A percentile compares a stretch with the other conserved stretches of the same genome.
These are phyloP conservation scores for Physella acuta DNA, from an alignment of 1,140 invertebrate genomes.

Conservation along the genomic window DNA sequence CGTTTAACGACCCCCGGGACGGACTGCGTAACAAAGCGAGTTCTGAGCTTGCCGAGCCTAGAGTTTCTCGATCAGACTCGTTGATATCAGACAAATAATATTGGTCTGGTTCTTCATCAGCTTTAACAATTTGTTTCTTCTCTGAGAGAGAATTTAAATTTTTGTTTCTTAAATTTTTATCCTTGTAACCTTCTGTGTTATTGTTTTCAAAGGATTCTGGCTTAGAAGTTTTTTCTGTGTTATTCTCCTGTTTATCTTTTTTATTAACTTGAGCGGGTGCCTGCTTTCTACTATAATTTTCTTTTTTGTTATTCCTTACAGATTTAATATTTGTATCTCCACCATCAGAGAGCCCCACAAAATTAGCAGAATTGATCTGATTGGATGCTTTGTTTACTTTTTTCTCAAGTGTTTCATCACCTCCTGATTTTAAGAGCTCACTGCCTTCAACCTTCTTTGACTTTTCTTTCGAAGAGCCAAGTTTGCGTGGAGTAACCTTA, in stretches of 20 bases:
- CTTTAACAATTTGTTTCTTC: too few relatives aligned
- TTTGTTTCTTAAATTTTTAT: too few relatives aligned
- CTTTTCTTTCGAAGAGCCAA: not conserved
- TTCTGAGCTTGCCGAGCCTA: constrained; percentile 17
- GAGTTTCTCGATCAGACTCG: constrained; percentile 13
- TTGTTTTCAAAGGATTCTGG: too few relatives aligned
- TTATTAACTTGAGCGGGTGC: not conserved
- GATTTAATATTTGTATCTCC: not conserved
- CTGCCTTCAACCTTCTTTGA: not conserved
- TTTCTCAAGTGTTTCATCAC: not conserved
- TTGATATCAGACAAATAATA: constrained; percentile 2
- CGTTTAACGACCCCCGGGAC: constrained; percentile 6
- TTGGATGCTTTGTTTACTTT: not conserved
- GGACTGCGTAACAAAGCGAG: constrained; percentile 16
- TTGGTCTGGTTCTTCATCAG: too few relatives aligned
- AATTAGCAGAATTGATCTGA: not conserved
- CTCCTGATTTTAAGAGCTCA: not conserved
- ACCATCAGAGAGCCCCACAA: not conserved
- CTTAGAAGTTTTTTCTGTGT: not conserved
- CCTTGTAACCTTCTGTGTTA: too few relatives aligned
- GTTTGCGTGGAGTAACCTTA: not conserved
- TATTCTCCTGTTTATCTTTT: not conserved
- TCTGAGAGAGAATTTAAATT: too few relatives aligned
- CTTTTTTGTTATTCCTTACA: not conserved
- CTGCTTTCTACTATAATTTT: not conserved